Percentiles rank a stretch among this genome's conserved stretches.
phyloP scores from a whole-genome alignment of 2,797 vertebrate species.

The Myioborus miniatus region DNA sequence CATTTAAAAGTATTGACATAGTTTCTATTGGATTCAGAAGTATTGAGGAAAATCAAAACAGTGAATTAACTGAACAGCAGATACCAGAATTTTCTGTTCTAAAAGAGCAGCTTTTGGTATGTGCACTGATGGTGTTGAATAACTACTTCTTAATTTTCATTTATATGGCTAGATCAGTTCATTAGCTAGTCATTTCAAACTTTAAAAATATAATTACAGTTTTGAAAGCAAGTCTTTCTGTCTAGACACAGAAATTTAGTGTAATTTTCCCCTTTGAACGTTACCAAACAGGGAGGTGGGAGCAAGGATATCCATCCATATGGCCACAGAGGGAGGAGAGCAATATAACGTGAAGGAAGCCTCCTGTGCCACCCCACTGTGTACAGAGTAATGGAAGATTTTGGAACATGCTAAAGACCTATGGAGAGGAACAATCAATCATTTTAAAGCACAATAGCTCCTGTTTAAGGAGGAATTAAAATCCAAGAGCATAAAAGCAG shows the following conservation, averaged over 20 bases:
- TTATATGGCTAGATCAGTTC: not conserved
- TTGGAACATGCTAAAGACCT: not conserved
- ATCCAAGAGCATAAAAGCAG: not conserved
- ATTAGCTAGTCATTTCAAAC: not conserved
- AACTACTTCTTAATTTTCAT: not conserved
- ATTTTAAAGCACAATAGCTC: not conserved
- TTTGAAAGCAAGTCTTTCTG: not conserved
- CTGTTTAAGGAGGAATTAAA: not conserved
- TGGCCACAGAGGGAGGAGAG: not conserved
- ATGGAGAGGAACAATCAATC: not conserved
- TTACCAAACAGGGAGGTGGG: not conserved
- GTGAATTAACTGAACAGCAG: not conserved
- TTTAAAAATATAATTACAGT: not conserved
- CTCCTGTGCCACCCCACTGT: not conserved
- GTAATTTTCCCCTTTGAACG: not conserved
- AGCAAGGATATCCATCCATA: not conserved
- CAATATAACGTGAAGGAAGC: fast-evolving
- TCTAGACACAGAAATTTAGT: not conserved
- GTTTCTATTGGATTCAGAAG: not conserved
- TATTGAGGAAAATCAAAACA: not conserved
- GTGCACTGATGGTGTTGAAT: not conserved
- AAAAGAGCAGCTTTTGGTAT: not conserved
- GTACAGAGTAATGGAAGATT: not conserved
- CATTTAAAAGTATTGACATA: not conserved
- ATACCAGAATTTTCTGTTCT: not conserved